phyloP scores from a whole-genome alignment of 2,888 invertebrate genomes.

The Acrocyrtus sp. region DNA sequence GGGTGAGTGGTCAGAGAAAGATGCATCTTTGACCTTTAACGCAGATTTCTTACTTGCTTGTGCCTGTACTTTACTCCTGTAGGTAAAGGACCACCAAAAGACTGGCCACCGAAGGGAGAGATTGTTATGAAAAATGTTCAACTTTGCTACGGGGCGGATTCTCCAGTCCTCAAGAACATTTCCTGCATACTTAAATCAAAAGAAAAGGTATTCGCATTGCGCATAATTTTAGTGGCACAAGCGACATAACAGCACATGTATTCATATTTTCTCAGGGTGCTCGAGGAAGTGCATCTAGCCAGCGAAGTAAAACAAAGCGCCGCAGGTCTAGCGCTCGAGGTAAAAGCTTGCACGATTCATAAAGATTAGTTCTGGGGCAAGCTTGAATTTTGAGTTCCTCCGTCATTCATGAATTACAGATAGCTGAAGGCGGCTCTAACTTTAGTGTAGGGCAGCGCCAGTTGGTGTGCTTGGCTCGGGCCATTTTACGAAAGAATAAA shows the following conservation, averaged over 20 bases:
- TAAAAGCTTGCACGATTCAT: constrained; percentile 8
- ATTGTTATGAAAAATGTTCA: constrained; percentile 48
- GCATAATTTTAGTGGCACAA: constrained; percentile 65
- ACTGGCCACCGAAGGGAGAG: constrained; percentile 56
- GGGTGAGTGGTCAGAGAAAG: constrained; percentile 33
- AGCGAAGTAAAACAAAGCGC: constrained; percentile 44
- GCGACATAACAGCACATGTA: constrained; percentile 14
- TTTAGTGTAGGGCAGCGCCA: constrained; percentile 69
- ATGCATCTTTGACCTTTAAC: no score
- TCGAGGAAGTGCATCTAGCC: constrained; percentile 55
- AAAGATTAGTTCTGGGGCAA: background rate
- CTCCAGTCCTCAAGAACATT: constrained; percentile 66
- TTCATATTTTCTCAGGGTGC: constrained; percentile 64
- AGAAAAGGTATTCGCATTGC: constrained; percentile 66
- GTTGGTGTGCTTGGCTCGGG: constrained; percentile 68
- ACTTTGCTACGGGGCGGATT: constrained; percentile 48
- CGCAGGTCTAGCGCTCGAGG: constrained; percentile 50
- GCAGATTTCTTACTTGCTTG: no score
- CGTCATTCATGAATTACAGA: constrained; percentile 45
- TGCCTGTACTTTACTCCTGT: no score
- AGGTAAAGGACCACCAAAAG: constrained; percentile 48
- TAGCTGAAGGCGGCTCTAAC: constrained; percentile 65
- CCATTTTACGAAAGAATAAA: constrained; percentile 66
- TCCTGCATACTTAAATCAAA: constrained; percentile 66
- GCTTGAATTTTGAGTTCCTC: background rate